Base-by-base conservation (phyloP, 2,113 vertebrate genomes). In the Azemiops feae region DNA sequence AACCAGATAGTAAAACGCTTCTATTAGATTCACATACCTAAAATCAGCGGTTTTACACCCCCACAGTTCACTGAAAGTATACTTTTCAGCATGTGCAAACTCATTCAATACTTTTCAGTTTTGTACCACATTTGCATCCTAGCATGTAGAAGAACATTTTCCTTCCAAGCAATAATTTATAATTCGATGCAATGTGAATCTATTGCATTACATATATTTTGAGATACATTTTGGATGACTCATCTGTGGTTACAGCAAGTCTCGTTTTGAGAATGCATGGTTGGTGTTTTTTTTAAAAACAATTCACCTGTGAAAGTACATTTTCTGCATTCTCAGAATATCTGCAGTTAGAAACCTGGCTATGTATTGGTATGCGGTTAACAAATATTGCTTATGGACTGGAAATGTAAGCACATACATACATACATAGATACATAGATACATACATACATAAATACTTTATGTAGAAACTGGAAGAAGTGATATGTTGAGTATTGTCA, bases 401-500 rank as follows among this genome's bases (percentile, higher is more conserved):
- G 4, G 45, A 86, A 52, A 87, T 45, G 74, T 34, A 57, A 52
- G 86, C 58, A 27, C 52, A 10, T 52, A 43, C 12, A 14, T 27
- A 25, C 23, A 27, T 16, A 69, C 25, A 30, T 45, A 45, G n/a
- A n/a, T n/a, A n/a, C n/a, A n/a, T n/a, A n/a, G n/a, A n/a, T n/a
- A n/a, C n/a, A n/a, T n/a, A n/a, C 52, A 53, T 53, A 53, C 52
- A 53, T 53, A 53, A 7, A 53, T n/a, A n/a, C 89, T 93, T 95
- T 87, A 23, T 25, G 87, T 94, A 85, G 54, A 95, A 93, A 54
- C 87, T 88, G 81, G 43, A 89, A 92, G 93, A 53, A 74, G 91
- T 92, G 47, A 45, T 20, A 94, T 90, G 93, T 94, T 53, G 95
- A 57, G 43, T 92, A 74, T 89, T 94, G 64, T 54, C 85, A 94